A percentile compares a stretch with the other conserved stretches of the same genome.
Conservation (phyloP, 2,797 vertebrate species). For the Adelosebastes latens region DNA sequence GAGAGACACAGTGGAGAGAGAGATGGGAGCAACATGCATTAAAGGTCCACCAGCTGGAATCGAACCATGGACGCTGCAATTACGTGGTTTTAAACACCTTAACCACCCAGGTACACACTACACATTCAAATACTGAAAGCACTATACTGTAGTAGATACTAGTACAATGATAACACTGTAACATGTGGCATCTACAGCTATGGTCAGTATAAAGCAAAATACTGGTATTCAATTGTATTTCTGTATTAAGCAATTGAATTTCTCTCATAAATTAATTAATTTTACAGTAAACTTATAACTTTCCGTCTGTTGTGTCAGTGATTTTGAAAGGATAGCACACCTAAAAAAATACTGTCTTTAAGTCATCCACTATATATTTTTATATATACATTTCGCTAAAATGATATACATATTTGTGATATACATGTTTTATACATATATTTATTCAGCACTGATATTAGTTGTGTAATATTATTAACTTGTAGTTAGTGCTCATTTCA, state of each 20-base stretch:
- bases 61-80: not conserved
- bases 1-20: not conserved
- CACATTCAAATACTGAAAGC: not conserved
- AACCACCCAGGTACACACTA: not conserved
- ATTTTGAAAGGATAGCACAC: not conserved
- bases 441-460: not conserved
- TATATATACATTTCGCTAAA: no score
- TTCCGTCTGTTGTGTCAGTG: not conserved
- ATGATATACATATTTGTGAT: not conserved
- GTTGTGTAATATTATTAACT: not conserved
- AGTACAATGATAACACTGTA: not conserved
- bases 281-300: not conserved
- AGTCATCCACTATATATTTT: not conserved
- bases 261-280: not conserved
- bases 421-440: not conserved
- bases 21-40: not conserved
- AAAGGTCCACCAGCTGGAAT: not conserved
- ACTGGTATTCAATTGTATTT: not conserved
- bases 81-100: not conserved
- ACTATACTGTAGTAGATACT: not conserved
- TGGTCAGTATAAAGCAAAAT: not conserved
- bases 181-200: not conserved
- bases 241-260: not conserved
- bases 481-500: not conserved
- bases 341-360: not conserved